Percentiles rank a stretch among this genome's conserved stretches.
Evolutionary conservation across 1,140 invertebrate species (phyloP).

Genomic region (Bombus impatiens): DNA sequence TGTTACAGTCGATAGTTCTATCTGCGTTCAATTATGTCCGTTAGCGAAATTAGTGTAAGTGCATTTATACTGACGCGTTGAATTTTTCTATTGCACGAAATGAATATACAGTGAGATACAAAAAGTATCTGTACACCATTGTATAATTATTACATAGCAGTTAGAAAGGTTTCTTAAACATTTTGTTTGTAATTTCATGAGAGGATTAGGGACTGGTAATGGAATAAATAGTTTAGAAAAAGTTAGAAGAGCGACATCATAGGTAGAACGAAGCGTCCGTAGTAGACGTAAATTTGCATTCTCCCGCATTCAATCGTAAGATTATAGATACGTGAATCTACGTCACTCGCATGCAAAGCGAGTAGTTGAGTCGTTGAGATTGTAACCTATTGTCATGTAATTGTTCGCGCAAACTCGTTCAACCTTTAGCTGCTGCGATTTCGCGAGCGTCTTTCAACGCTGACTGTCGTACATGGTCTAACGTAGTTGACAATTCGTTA

Average conservation of each 20-base stretch:
- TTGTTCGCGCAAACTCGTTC: conserved; percentile 27
- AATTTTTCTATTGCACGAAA: background rate
- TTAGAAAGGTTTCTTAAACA: background rate
- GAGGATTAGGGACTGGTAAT: background rate
- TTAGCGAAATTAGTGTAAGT: too few species aligned
- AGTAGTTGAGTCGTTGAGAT: conserved; percentile 23
- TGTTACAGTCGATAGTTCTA: too few species aligned
- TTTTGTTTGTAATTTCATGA: background rate
- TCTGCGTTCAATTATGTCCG: background rate
- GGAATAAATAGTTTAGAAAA: background rate
- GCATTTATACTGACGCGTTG: too few species aligned
- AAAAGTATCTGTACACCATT: too few species aligned
- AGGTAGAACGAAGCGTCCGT: background rate
- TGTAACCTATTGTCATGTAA: conserved; percentile 29
- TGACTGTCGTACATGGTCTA: too few species aligned
- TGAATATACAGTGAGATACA: too few species aligned
- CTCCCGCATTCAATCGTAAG: conserved; percentile 4
- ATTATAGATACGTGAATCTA: background rate
- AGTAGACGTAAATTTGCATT: background rate
- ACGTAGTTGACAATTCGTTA: too few species aligned
- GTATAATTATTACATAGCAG: too few species aligned
- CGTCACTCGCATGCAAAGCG: conserved; percentile 24
- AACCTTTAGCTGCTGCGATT: conserved; percentile 21
- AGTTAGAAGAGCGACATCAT: background rate
- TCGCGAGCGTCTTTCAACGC: too few species aligned